These are phyloP conservation scores for Pseudomyrmex sp. DNA, from an alignment of 1,140 invertebrate species.

Conservation along the genomic window DNA sequence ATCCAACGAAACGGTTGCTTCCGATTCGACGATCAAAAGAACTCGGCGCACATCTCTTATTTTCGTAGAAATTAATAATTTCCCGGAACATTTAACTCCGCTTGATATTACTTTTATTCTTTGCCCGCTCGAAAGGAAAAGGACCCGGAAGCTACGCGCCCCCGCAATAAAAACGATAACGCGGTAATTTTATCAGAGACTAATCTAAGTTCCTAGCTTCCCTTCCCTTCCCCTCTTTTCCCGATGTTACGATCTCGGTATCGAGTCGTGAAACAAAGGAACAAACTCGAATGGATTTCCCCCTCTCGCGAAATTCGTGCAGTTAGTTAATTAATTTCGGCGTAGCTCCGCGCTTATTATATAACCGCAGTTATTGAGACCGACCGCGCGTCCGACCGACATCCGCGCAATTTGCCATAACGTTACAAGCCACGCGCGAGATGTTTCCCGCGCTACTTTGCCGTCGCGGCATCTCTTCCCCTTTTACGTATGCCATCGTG, in stretches of 20 bases:
- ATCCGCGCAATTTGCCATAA: constrained; percentile 52
- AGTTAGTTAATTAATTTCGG: constrained; percentile 66
- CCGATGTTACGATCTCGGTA: constrained; percentile 14
- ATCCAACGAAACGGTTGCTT: constrained; percentile 21
- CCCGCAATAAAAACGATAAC: constrained; percentile 15
- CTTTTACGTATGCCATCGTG: constrained; percentile 68
- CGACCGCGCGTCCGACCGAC: background rate
- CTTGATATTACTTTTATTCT: constrained; percentile 57
- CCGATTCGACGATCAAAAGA: constrained; percentile 57
- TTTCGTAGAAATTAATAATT: constrained; percentile 61
- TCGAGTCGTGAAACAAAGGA: constrained; percentile 22
- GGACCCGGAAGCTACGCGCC: background rate
- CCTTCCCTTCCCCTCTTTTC: background rate
- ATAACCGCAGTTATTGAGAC: constrained; percentile 18
- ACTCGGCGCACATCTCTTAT: constrained; percentile 29
- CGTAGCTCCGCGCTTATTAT: constrained; percentile 37
- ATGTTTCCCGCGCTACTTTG: constrained; percentile 8
- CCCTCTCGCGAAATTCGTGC: background rate
- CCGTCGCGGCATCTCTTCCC: constrained; percentile 13
- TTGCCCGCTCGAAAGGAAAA: constrained; percentile 22
- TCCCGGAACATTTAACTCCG: constrained; percentile 47
- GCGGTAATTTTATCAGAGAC: constrained; percentile 45
- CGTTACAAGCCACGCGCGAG: constrained; percentile 55
- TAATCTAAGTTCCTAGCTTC: constrained; percentile 30
- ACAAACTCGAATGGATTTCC: constrained; percentile 18